These are phyloP conservation scores for Lathamus discolor DNA, from an alignment of 2,113 vertebrate species.

Conservation along the genomic window DNA sequence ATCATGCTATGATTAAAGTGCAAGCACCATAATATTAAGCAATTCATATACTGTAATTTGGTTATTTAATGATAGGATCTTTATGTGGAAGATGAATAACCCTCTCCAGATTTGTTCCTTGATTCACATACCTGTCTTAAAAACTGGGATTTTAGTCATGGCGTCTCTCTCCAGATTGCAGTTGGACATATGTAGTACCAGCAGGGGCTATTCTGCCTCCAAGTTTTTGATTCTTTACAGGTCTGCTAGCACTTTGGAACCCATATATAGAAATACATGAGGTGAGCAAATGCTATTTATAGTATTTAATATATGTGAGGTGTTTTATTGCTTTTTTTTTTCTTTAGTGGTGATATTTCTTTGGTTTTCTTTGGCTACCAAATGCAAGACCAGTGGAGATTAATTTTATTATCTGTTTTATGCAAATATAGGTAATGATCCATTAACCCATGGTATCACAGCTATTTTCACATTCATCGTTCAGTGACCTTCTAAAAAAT, in stretches of 20 bases:
- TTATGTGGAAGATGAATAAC: background rate
- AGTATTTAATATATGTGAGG: background rate
- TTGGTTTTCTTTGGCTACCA: background rate
- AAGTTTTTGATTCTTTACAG: background rate
- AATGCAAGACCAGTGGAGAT: background rate
- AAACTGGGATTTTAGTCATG: background rate
- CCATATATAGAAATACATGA: background rate
- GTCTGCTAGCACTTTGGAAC: background rate
- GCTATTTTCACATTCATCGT: background rate
- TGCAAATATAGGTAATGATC: background rate
- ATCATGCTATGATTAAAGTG: background rate
- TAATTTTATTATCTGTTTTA: background rate
- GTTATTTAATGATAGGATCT: background rate
- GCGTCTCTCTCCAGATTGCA: background rate
- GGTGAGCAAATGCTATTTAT: conserved; percentile 33
- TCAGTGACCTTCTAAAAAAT: background rate
- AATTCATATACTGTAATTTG: background rate
- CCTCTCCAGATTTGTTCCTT: background rate
- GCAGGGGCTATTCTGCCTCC: background rate
- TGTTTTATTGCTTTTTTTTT: background rate
- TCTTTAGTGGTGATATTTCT: background rate
- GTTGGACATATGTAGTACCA: background rate
- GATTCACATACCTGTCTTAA: background rate
- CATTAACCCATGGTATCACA: background rate
- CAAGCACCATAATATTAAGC: background rate